These are phyloP conservation scores for Crotalus viridis DNA, from an alignment of 2,113 vertebrate species.

Conservation along the genomic window DNA sequence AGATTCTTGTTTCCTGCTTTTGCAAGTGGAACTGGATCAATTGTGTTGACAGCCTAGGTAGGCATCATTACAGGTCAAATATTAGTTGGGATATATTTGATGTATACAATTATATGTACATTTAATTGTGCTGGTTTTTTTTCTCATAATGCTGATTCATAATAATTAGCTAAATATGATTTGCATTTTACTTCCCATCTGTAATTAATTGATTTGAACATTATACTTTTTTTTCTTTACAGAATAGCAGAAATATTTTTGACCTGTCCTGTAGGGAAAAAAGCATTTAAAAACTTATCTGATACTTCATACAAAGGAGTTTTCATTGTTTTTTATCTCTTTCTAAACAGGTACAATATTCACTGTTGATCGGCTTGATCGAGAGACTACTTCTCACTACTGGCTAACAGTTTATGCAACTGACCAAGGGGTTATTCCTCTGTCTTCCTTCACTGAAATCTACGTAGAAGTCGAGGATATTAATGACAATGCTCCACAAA, in stretches of 20 bases:
- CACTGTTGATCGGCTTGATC: conserved; percentile 86
- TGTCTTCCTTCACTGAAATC: conserved; percentile 89
- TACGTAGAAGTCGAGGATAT: conserved; percentile 93
- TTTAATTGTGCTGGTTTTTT: background rate
- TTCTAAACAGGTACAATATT: conserved; percentile 81
- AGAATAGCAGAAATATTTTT: background rate
- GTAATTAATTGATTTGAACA: background rate
- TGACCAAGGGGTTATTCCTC: conserved; percentile 87
- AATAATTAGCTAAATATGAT: background rate
- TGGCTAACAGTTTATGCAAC: conserved; percentile 96
- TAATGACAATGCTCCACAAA: conserved; percentile 95
- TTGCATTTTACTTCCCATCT: background rate
- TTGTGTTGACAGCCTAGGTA: background rate
- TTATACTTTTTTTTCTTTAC: background rate
- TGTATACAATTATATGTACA: background rate
- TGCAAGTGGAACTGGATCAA: background rate
- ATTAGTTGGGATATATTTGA: background rate
- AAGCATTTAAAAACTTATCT: background rate
- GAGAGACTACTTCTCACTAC: conserved; percentile 88
- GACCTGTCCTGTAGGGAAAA: background rate
- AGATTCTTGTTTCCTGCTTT: background rate
- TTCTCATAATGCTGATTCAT: background rate
- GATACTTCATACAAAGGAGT: background rate
- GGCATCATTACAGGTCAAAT: background rate
- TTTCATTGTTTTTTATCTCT: background rate